These are phyloP conservation scores for Papilio demoleus DNA, from an alignment of 2,888 invertebrate genomes.

Conservation along the genomic window DNA sequence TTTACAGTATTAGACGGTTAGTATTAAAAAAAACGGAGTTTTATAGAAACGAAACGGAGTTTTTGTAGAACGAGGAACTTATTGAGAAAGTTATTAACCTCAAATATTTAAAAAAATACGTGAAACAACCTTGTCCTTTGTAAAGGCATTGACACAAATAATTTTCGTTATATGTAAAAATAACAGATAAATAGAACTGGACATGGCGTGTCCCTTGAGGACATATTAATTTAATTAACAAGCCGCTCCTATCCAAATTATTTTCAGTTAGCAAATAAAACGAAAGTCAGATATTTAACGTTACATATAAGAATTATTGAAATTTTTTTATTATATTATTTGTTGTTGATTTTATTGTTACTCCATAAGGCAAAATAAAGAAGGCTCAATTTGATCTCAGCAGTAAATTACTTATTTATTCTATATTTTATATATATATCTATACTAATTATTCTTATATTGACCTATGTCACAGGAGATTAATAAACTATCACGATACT, in stretches of 20 bases:
- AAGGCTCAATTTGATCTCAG: too few relatives aligned
- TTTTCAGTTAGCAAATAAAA: not conserved
- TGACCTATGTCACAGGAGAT: too few relatives aligned
- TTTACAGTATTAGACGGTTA: too few relatives aligned
- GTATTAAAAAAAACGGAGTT: too few relatives aligned
- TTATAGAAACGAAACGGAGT: too few relatives aligned
- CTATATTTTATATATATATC: too few relatives aligned
- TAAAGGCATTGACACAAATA: not conserved
- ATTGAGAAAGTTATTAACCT: not conserved
- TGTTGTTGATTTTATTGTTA: too few relatives aligned
- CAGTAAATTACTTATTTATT: too few relatives aligned
- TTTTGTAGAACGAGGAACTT: not conserved
- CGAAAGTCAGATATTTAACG: not conserved
- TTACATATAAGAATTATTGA: not conserved
- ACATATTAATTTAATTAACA: constrained; percentile 10
- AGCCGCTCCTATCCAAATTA: constrained; percentile 3
- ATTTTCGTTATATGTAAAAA: not conserved
- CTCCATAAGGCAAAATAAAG: too few relatives aligned
- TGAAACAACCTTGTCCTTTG: not conserved
- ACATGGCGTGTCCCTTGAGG: not conserved
- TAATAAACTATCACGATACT: too few relatives aligned
- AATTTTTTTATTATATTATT: not conserved
- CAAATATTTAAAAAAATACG: not conserved
- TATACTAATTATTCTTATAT: too few relatives aligned
- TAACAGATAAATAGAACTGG: not conserved